Evolutionary conservation across 2,888 invertebrate genomes (phyloP).

Genomic region (Octonoba sinensis): DNA sequence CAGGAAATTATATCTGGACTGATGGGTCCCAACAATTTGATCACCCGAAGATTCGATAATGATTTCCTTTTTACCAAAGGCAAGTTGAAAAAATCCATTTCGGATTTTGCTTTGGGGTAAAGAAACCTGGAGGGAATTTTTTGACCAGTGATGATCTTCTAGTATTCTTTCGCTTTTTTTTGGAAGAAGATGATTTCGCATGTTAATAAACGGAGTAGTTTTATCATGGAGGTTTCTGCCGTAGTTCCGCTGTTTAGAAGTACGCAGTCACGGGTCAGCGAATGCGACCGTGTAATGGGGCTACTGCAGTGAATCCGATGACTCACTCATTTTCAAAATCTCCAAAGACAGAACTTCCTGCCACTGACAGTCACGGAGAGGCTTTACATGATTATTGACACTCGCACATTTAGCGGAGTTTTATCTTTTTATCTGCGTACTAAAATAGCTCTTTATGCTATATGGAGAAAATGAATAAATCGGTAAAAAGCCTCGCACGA

Average conservation of each 20-base stretch:
- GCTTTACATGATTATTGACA: constrained; percentile 35
- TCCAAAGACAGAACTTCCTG: constrained; percentile 59
- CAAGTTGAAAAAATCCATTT: constrained; percentile 6
- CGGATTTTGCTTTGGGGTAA: neutral
- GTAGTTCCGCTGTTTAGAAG: constrained; percentile 50
- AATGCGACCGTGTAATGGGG: constrained; percentile 55
- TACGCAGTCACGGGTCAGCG: constrained; percentile 57
- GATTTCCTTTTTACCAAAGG: constrained; percentile 27
- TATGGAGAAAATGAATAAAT: too few relatives aligned
- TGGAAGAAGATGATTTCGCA: constrained; percentile 30
- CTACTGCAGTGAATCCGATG: constrained; percentile 49
- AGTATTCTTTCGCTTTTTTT: constrained; percentile 12
- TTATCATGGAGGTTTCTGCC: constrained; percentile 16
- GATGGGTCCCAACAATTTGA: constrained; percentile 21
- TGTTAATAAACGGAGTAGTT: constrained; percentile 58
- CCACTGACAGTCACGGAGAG: constrained; percentile 53
- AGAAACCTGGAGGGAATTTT: constrained; percentile 9
- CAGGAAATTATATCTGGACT: constrained; percentile 15
- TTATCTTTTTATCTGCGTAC: constrained; percentile 10
- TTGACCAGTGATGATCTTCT: constrained; percentile 9
- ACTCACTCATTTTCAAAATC: constrained; percentile 58
- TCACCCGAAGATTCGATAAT: constrained; percentile 17
- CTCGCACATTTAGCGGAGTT: constrained; percentile 31
- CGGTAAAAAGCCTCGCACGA: too few relatives aligned
- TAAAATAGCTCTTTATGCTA: too few relatives aligned